Percentiles rank a stretch among this genome's conserved stretches.
These are phyloP conservation scores for Synanthedon vespiformis DNA, from an alignment of 2,888 invertebrate genomes.

Conservation along the genomic window DNA sequence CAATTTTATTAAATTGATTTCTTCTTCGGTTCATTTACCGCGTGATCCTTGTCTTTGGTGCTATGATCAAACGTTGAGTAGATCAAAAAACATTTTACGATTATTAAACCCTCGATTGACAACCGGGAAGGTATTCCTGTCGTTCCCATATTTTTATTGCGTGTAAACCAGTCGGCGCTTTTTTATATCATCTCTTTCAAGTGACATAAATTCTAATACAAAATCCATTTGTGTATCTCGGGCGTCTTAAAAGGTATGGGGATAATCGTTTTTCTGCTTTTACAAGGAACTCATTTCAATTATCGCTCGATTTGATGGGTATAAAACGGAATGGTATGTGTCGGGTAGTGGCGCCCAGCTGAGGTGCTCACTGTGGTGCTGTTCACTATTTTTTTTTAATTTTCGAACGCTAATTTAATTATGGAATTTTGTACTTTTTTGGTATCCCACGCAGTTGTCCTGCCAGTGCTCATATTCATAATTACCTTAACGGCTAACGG, in stretches of 20 bases:
- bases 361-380: constrained; percentile 47
- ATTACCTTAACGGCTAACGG: constrained; percentile 42
- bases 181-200: constrained; percentile 67
- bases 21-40: neutral
- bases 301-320: constrained; percentile 66
- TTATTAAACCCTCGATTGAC: constrained; percentile 66
- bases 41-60: neutral
- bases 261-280: constrained; percentile 67
- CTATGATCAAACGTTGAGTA: constrained; percentile 29
- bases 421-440: constrained; percentile 43
- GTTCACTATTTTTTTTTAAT: constrained; percentile 45
- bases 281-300: constrained; percentile 71
- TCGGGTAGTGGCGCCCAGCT: constrained; percentile 57
- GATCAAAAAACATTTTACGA: constrained; percentile 66
- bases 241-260: constrained; percentile 68
- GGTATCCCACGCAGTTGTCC: constrained; percentile 48
- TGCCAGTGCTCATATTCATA: constrained; percentile 31
- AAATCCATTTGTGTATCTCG: constrained; percentile 71
- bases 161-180: constrained; percentile 67
- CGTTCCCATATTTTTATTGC: constrained; percentile 69
- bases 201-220: constrained; percentile 72
- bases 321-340: constrained; percentile 62
- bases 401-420: constrained; percentile 67
- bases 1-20: neutral
- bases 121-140: constrained; percentile 62